Percentiles rank a stretch among this genome's conserved stretches.
phyloP scores from a whole-genome alignment of 2,113 vertebrate genomes.

The Grallaria varia region DNA sequence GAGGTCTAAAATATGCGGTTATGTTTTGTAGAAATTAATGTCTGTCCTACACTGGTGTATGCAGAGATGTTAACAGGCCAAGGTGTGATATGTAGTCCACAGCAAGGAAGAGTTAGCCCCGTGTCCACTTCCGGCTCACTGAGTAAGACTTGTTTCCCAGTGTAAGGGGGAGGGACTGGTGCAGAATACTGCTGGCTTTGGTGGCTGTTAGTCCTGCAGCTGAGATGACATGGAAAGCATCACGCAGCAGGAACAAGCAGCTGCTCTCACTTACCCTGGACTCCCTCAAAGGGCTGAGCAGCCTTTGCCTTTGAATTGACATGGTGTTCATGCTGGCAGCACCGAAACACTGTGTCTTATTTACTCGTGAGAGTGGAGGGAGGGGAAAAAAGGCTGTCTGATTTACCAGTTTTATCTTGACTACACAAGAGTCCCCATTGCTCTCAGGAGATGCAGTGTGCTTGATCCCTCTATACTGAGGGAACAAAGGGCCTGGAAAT shows the following conservation, averaged over 20 bases:
- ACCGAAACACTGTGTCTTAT: not conserved
- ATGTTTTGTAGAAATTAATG: not conserved
- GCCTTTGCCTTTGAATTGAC: not conserved
- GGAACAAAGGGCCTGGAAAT: conserved; percentile 23
- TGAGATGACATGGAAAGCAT: not conserved
- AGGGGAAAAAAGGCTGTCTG: not conserved
- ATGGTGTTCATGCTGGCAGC: not conserved
- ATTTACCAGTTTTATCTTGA: not conserved
- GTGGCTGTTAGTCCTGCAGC: not conserved
- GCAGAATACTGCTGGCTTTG: not conserved
- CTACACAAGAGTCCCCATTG: not conserved
- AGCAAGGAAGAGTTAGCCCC: not conserved
- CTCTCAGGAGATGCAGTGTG: not conserved
- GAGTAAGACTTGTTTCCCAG: not conserved
- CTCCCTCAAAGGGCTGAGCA: not conserved
- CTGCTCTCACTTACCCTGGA: not conserved
- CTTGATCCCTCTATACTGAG: not conserved
- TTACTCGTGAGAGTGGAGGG: not conserved
- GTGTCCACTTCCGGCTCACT: not conserved
- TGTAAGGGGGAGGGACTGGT: not conserved
- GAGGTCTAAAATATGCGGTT: not conserved
- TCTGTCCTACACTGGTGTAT: not conserved
- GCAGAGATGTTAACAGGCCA: not conserved
- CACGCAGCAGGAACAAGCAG: not conserved
- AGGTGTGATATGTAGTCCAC: not conserved